phyloP scores from a whole-genome alignment of 1,140 invertebrate species.

The Leucophenga varia region DNA sequence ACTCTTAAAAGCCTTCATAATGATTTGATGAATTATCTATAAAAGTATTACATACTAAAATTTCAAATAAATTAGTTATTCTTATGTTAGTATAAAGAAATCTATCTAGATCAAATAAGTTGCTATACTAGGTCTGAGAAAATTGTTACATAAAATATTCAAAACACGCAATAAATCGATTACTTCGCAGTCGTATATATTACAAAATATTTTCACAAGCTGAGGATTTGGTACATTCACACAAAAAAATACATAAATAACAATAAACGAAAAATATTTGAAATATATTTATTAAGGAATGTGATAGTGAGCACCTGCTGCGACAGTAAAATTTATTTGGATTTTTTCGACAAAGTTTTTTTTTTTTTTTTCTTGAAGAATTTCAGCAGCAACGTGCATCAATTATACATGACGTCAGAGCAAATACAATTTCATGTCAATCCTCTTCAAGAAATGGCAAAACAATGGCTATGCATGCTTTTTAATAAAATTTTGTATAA shows the following conservation, averaged over 20 bases:
- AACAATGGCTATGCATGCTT: too few species aligned
- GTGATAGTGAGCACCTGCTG: conserved; percentile 1
- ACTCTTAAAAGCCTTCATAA: too few species aligned
- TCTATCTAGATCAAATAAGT: too few species aligned
- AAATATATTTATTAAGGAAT: background rate
- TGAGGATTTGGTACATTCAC: conserved; percentile 21
- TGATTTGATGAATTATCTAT: too few species aligned
- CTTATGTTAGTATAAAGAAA: too few species aligned
- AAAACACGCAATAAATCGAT: conserved; percentile 48
- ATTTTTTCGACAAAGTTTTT: background rate
- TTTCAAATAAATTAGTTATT: too few species aligned
- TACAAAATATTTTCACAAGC: conserved; percentile 17
- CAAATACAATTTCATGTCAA: too few species aligned
- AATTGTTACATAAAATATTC: conserved; percentile 37
- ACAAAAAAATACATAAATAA: conserved; percentile 6
- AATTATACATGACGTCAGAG: conserved; percentile 1
- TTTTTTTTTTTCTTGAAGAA: background rate
- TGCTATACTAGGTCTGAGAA: too few species aligned
- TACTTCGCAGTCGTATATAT: conserved; percentile 36
- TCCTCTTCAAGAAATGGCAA: too few species aligned
- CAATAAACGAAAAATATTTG: background rate
- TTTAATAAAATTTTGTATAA: too few species aligned
- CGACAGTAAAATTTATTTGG: background rate
- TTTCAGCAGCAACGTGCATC: background rate
- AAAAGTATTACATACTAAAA: too few species aligned